Percentiles rank a stretch among this genome's conserved stretches.
These are phyloP conservation scores for Microplitis deprimator DNA, from an alignment of 2,888 invertebrate species.

Conservation along the genomic window DNA sequence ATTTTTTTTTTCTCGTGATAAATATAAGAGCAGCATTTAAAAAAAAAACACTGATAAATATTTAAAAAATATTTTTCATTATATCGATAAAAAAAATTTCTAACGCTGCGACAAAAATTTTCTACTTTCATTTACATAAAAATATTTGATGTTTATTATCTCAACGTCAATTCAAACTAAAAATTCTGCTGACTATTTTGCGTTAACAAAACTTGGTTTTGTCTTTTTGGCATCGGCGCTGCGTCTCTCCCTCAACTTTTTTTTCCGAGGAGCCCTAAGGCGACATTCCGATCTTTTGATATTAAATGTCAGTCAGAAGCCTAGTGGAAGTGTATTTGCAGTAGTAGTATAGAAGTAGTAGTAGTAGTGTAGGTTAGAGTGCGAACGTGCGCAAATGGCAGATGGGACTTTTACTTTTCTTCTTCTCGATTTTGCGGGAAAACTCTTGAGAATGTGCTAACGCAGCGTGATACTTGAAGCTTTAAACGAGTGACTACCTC, in stretches of 20 bases:
- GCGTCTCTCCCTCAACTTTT: not conserved
- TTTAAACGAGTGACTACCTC: conserved; percentile 31
- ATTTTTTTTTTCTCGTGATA: too few species aligned
- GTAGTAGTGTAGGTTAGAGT: not conserved
- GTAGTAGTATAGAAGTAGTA: not conserved
- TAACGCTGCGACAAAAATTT: too few species aligned
- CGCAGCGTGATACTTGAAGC: conserved; percentile 37
- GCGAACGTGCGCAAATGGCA: conserved; percentile 28
- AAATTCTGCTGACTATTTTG: conserved; percentile 38
- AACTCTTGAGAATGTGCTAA: conserved; percentile 37
- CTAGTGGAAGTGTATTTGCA: too few species aligned
- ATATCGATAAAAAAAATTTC: too few species aligned
- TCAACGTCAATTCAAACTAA: too few species aligned
- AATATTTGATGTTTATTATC: too few species aligned
- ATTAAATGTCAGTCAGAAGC: conserved; percentile 22
- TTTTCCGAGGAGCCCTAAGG: conserved; percentile 18
- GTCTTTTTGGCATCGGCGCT: conserved; percentile 18
- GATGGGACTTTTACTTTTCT: conserved; percentile 33
- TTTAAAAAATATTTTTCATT: too few species aligned
- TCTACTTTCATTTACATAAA: too few species aligned
- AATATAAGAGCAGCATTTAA: too few species aligned
- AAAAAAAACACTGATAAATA: too few species aligned
- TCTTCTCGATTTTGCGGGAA: conserved; percentile 23
- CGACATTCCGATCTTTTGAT: conserved; percentile 36
- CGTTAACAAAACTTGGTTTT: not conserved